Evolutionary conservation across 2,888 invertebrate genomes (phyloP), one percentile per base, ranked within the genome.

Genomic region (Leptothorax acervorum): DNA sequence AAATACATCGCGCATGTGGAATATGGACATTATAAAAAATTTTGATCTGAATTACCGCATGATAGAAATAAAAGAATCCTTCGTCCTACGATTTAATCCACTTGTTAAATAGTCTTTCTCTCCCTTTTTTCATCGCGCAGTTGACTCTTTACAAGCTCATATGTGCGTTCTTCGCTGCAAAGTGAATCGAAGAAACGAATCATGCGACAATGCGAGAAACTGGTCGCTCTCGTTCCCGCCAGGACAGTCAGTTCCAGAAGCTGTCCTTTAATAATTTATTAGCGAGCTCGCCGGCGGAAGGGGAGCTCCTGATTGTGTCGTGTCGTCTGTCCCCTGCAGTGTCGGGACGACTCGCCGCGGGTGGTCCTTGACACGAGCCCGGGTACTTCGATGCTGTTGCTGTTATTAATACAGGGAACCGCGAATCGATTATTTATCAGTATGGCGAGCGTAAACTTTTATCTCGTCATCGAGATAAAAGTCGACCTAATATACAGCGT

Each of bases 201-300:
- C 51, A 66, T 68, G 57, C 31, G 82, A 62, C 68, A 71, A 82
- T 70, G 65, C 79, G 60, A 75, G 63, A 76, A 84, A 63, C 85
- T 76, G 84, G 85, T 83, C 89, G 84, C 85, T 85, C 85, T 85
- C 90, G 66, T 87, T 86, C 88, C 82, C 87, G 74, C 66, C 76
- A 86, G 84, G 83, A 89, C 90, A 91, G 94, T 95, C 95, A 94
- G 93, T 92, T 91, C 90, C 95, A 95, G 94, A 89, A 92, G 91
- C 91, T 91, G 93, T 87, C 93, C 94, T 94, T 95, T 94, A 94
- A 95, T 95, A 95, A 95, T 95, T 95, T 95, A 95, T 95, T 94
- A 94, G 94, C 93, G 90, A 92, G 91, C 88, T 89, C 85, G 86
- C 85, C 85, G 85, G 82, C 86, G 86, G 88, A 85, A 88, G 88